Evolutionary conservation across 2,113 vertebrate species (phyloP).

Genomic region (Gambusia holbrooki): DNA sequence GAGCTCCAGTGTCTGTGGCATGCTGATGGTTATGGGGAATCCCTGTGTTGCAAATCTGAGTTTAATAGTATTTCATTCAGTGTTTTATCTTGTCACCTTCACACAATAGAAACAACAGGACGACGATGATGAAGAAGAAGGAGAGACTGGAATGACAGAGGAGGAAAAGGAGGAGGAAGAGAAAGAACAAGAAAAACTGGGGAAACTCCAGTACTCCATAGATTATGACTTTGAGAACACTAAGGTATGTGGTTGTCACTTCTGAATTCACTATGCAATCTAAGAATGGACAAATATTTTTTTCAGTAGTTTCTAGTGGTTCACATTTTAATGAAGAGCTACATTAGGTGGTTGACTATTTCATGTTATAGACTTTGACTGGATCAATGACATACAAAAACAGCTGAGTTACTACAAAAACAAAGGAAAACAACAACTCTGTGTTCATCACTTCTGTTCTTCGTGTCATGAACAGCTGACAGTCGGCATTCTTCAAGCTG

Average conservation of each 20-base stretch:
- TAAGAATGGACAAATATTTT: neutral
- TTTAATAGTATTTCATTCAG: conserved; percentile 4
- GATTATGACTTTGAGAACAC: conserved; percentile 97
- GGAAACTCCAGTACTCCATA: conserved; percentile 95
- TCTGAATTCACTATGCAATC: neutral
- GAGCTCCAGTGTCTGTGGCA: conserved; percentile 78
- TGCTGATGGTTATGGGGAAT: conserved; percentile 73
- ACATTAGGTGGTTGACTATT: neutral
- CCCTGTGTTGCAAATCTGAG: neutral
- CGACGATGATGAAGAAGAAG: conserved; percentile 90
- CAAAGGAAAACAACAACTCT: neutral
- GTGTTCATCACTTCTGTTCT: neutral
- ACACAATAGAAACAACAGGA: conserved; percentile 86
- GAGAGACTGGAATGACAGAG: conserved; percentile 90
- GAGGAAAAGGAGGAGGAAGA: conserved; percentile 96
- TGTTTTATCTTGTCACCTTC: conserved; percentile 23
- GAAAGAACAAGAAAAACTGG: conserved; percentile 94
- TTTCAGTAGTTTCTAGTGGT: neutral
- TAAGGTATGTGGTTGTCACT: conserved; percentile 81
- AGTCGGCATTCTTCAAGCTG: conserved; percentile 94
- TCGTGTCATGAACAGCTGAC: conserved; percentile 83
- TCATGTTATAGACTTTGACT: neutral
- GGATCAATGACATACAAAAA: neutral
- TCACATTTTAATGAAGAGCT: neutral
- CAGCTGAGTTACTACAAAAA: neutral